Evolutionary conservation across 2,113 vertebrate species (phyloP), one percentile per base, ranked within the genome.

Genomic region (Brachyhypopomus gauderio): DNA sequence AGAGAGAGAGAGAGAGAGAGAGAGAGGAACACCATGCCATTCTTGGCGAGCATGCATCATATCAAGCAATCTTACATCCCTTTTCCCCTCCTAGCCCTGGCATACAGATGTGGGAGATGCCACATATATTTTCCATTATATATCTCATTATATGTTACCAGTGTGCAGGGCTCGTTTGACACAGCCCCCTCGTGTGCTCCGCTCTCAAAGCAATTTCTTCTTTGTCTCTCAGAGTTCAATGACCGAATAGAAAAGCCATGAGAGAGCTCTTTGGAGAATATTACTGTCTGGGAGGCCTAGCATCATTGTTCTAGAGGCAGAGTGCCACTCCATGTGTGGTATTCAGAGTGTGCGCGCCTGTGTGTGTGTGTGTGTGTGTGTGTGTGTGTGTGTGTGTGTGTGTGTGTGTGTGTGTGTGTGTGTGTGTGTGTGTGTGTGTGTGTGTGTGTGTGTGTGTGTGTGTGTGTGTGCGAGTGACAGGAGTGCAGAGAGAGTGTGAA

Each of bases 121-220:
- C 67, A 81, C 23, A 79, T 86, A 76, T 78, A 72, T 81, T 79
- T 82, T 77, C 55, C 76, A 75, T 80, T 84, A 58, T 82, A 62
- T 77, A 66, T 30, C 62, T 67, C 75, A 67, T 77, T 52, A 67
- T 34, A 20, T 66, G 17, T 77, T 66, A 16, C 25, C 38, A 55
- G 75, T 74, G 60, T 58, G 30, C 45, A 60, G 64, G 77, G 62
- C 52, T 78, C 7, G 23, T 73, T 72, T 76, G 76, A 41, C 48
- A 69, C n/a, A 77, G 70, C 8, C 66, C 76, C 62, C 23, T 27
- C 3, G 30, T 45, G 75, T 80, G 58, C 60, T 75, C 41, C 0
- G 71, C 82, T 75, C 17, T 75, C 75, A 86, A 75, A 85, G 75
- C 77, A 70, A 74, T 77, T 84, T 77, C 70, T 84, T 86, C 63